phyloP scores from a whole-genome alignment of 2,113 vertebrate species.

The Parus major region DNA sequence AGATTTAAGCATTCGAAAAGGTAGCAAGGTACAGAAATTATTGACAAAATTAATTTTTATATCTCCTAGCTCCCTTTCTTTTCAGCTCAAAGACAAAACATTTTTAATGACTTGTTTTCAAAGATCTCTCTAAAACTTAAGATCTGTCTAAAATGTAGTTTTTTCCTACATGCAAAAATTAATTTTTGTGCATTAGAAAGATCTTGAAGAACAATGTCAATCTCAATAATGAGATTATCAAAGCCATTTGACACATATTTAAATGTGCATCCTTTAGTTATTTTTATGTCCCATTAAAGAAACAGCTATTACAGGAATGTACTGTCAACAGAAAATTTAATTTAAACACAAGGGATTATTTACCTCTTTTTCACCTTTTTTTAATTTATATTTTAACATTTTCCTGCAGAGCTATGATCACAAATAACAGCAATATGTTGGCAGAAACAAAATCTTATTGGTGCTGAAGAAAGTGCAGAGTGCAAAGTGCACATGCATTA shows the following conservation, averaged over 20 bases:
- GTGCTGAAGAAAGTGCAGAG: neutral
- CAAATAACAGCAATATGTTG: neutral
- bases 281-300: neutral
- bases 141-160: neutral
- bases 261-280: neutral
- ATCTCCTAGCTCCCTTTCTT: neutral
- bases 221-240: neutral
- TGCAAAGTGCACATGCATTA: neutral
- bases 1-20: neutral
- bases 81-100: neutral
- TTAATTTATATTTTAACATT: neutral
- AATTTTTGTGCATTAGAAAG: neutral
- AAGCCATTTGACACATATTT: neutral
- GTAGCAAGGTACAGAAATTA: neutral
- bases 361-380: neutral
- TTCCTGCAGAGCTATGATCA: neutral
- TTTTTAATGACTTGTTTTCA: neutral
- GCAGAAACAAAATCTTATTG: neutral
- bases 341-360: neutral
- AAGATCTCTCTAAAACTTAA: neutral
- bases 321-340: neutral
- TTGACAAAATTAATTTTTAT: neutral
- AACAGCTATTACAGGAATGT: neutral
- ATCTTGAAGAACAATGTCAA: neutral
- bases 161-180: neutral